Conservation (phyloP, 2,113 vertebrate genomes). For the Rhinichthys klamathensis region DNA sequence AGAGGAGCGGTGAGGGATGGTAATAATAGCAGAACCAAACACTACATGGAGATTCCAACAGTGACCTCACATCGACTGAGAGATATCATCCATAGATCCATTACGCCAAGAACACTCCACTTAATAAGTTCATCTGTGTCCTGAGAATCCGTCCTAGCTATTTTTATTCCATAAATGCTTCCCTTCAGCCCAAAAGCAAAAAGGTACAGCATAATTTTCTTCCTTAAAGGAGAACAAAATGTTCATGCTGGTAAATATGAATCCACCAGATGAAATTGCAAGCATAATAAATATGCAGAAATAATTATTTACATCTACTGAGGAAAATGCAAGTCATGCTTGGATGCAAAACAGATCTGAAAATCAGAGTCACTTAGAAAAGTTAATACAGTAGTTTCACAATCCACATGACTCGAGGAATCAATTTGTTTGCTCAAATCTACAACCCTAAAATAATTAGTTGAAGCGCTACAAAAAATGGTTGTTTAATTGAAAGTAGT, state of each 20-base stretch:
- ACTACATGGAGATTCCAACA: background rate
- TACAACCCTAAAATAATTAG: background rate
- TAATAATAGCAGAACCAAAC: conserved; percentile 15
- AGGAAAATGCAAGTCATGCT: background rate
- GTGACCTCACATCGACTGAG: background rate
- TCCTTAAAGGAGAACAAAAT: background rate
- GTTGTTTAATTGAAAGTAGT: background rate
- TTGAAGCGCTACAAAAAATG: background rate
- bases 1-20: background rate
- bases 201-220: background rate
- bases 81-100: conserved; percentile 9
- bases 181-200: background rate
- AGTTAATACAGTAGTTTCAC: no score
- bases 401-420: background rate
- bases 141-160: background rate
- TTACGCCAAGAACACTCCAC: background rate
- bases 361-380: background rate
- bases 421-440: background rate
- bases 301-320: background rate
- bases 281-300: background rate
- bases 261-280: no score
- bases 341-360: background rate
- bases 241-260: background rate
- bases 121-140: background rate
- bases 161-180: background rate